Evolutionary conservation across 2,888 invertebrate genomes (phyloP).

Genomic region (Catonia carolina): DNA sequence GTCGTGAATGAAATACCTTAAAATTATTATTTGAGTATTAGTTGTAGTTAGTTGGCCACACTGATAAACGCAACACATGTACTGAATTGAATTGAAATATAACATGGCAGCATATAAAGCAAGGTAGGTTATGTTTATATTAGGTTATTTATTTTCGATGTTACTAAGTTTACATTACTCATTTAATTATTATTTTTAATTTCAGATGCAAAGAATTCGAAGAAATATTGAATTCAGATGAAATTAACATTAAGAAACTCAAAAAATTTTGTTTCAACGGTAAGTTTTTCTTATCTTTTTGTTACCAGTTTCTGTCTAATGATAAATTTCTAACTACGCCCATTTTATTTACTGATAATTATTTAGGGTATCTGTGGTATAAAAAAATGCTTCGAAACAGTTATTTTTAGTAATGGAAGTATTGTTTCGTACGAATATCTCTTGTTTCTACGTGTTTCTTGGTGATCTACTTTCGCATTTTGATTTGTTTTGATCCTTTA

Average conservation of each 20-base stretch:
- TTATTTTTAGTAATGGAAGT: no score
- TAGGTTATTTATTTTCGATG: slow-evolving; percentile 30
- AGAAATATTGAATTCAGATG: slow-evolving; percentile 59
- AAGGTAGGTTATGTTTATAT: slow-evolving; percentile 32
- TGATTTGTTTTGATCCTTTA: no score
- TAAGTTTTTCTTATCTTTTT: slow-evolving; percentile 43
- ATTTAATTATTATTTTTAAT: slow-evolving; percentile 32
- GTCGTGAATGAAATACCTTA: no score
- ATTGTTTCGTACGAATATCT: no score
- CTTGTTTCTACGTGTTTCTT: no score
- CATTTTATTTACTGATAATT: not conserved
- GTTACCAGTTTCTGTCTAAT: not conserved
- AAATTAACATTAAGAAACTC: slow-evolving; percentile 61
- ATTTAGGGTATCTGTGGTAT: no score
- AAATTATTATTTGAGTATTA: no score
- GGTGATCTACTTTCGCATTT: no score
- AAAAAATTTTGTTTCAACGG: slow-evolving; percentile 73
- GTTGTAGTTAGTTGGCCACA: no score
- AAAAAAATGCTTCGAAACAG: no score
- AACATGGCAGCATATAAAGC: slow-evolving; percentile 39
- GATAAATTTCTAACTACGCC: not conserved
- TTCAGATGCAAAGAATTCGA: slow-evolving; percentile 76
- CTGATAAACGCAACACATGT: no score
- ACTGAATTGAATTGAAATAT: not conserved
- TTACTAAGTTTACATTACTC: slow-evolving; percentile 10